Evolutionary conservation across 53 echinoderm and acorn worm genomes (phyloP).

Genomic region (Luidia sarsii): DNA sequence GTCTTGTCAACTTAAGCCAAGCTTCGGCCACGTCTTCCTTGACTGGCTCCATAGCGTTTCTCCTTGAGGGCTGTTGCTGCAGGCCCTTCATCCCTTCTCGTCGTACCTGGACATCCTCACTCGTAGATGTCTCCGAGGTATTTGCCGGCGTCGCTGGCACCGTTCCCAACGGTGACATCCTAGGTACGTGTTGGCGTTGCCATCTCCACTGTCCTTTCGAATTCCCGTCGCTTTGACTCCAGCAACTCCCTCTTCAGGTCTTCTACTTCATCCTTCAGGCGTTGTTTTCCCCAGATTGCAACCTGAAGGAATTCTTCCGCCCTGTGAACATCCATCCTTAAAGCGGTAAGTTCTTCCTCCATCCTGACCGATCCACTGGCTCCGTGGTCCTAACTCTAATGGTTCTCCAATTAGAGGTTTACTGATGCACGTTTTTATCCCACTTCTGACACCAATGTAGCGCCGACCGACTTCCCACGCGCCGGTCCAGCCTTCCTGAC

Average conservation of each 20-base stretch:
- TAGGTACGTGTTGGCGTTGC: not conserved
- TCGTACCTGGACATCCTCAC: not conserved
- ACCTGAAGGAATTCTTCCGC: not conserved
- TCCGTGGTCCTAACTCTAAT: not conserved
- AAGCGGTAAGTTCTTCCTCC: not conserved
- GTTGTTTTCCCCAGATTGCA: not conserved
- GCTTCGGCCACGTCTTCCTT: not conserved
- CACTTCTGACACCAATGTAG: constrained; percentile 12
- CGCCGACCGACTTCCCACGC: constrained; percentile 2
- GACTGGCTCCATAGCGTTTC: not conserved
- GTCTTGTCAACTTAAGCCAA: not conserved
- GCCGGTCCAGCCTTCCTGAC: too few species aligned
- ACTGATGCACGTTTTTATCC: not conserved
- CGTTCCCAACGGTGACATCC: not conserved
- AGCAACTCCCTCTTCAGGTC: not conserved
- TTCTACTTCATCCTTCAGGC: not conserved
- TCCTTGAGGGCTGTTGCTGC: not conserved
- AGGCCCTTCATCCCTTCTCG: not conserved
- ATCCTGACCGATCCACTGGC: not conserved
- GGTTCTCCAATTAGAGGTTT: not conserved
- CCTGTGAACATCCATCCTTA: not conserved
- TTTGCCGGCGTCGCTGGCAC: constrained; percentile 6
- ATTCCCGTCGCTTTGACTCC: not conserved
- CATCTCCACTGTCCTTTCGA: not conserved
- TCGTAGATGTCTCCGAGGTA: not conserved